These are phyloP conservation scores for Bradysia coprophila DNA, from an alignment of 1,140 invertebrate genomes.

Conservation along the genomic window DNA sequence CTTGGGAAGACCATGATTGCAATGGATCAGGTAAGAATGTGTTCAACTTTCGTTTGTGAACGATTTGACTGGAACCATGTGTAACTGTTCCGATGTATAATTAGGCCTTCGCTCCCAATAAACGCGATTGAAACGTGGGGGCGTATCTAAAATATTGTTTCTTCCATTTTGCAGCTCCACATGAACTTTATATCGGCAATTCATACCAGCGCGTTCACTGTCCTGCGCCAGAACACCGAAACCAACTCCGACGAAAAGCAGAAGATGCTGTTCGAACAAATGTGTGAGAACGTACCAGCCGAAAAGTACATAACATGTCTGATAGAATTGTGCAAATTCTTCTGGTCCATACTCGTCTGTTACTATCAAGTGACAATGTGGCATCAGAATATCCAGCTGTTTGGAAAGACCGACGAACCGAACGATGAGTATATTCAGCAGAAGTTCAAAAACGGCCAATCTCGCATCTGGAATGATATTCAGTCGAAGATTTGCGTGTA, in stretches of 20 bases:
- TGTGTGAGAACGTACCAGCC: slow-evolving; percentile 52
- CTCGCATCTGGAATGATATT: slow-evolving; percentile 84
- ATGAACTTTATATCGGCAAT: slow-evolving; percentile 92
- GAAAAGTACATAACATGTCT: slow-evolving; percentile 68
- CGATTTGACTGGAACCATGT: background rate
- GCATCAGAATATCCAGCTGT: slow-evolving; percentile 36
- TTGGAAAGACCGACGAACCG: slow-evolving; percentile 19
- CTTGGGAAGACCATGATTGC: slow-evolving; percentile 75
- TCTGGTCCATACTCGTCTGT: slow-evolving; percentile 66
- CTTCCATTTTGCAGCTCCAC: slow-evolving; percentile 36
- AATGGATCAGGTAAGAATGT: slow-evolving; percentile 69
- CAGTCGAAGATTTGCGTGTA: slow-evolving; percentile 60
- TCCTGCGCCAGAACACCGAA: slow-evolving; percentile 53
- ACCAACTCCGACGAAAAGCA: slow-evolving; percentile 37
- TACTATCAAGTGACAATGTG: slow-evolving; percentile 66
- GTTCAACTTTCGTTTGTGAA: too few species aligned
- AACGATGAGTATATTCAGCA: slow-evolving; percentile 57
- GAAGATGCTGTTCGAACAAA: slow-evolving; percentile 57
- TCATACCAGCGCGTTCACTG: slow-evolving; percentile 68
- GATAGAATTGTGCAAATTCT: slow-evolving; percentile 57
- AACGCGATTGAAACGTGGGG: too few species aligned
- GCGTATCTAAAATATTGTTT: background rate
- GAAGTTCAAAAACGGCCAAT: slow-evolving; percentile 72
- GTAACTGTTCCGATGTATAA: background rate
- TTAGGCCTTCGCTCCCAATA: too few species aligned